Conservation (phyloP, 2,797 vertebrate genomes). For the Pangasius larnaudii region DNA sequence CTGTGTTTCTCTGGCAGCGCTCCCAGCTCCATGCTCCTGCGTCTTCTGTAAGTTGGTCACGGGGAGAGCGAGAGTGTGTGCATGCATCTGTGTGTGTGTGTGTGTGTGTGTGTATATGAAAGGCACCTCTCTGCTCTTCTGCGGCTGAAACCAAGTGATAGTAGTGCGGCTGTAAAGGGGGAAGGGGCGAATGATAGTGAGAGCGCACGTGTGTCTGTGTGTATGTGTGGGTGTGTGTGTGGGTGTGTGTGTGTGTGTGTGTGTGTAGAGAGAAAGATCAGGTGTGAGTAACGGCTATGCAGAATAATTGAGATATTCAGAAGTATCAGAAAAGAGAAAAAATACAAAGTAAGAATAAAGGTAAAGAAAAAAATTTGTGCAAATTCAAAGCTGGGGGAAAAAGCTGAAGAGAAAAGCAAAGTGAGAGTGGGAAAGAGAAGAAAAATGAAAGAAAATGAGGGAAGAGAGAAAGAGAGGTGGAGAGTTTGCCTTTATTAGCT, state of each 20-base stretch:
- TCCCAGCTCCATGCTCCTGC: constrained; percentile 78
- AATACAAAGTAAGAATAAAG: neutral
- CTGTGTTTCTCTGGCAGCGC: constrained; percentile 80
- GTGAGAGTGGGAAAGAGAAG: neutral
- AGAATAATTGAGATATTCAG: neutral
- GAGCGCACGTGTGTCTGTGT: constrained; percentile 9
- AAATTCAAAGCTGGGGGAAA: neutral
- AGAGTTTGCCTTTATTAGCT: constrained; percentile 1
- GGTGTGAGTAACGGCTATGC: neutral
- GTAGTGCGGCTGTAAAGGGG: constrained; percentile 8
- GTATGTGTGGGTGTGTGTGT: constrained; percentile 1
- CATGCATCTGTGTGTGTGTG: constrained; percentile 4
- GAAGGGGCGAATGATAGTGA: neutral
- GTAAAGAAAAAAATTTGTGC: neutral
- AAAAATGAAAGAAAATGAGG: neutral
- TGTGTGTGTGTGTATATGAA: neutral
- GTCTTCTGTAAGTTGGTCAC: constrained; percentile 31
- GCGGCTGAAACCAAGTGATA: constrained; percentile 19
- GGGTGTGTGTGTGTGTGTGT: neutral
- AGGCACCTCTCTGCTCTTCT: constrained; percentile 24
- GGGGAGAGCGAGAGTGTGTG: constrained; percentile 14
- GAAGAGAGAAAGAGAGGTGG: constrained; percentile 18
- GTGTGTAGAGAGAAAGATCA: neutral
- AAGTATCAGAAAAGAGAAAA: neutral
- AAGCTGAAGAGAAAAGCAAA: neutral